Evolutionary conservation across 2,797 vertebrate genomes (phyloP).

Genomic region (Emys orbicularis): DNA sequence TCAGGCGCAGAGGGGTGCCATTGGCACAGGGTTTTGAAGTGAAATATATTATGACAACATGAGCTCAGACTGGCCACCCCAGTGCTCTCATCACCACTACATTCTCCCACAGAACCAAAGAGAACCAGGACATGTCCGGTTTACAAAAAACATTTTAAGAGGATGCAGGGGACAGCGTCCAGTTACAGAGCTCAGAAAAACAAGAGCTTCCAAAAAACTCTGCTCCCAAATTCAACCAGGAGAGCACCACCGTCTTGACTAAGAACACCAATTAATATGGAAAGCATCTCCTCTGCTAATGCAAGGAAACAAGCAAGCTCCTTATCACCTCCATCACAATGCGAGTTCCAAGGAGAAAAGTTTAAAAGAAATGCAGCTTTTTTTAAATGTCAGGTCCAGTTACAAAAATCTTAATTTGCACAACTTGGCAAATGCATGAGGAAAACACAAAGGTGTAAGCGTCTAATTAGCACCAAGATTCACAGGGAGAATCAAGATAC

Average conservation of each 20-base stretch:
- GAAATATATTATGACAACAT: too few species aligned
- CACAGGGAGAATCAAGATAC: rapidly evolving
- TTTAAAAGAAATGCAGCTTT: not conserved
- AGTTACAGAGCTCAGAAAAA: rapidly evolving
- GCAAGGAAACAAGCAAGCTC: not conserved
- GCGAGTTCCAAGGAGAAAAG: not conserved
- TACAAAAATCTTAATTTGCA: not conserved
- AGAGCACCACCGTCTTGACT: rapidly evolving
- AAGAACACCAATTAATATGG: not conserved
- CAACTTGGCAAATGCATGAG: rapidly evolving
- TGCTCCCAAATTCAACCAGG: not conserved
- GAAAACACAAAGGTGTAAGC: rapidly evolving
- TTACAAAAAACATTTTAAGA: not conserved
- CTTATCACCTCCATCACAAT: constrained; percentile 35
- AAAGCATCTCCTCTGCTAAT: not conserved
- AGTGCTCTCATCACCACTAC: not conserved
- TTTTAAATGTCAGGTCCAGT: constrained; percentile 15
- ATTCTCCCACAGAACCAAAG: not conserved
- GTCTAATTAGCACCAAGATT: rapidly evolving
- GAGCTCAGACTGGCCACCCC: not conserved
- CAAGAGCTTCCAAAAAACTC: rapidly evolving
- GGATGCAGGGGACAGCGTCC: rapidly evolving
- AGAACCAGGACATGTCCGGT: not conserved
- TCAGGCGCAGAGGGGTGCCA: too few species aligned
- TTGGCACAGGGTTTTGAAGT: too few species aligned